Base-by-base conservation (phyloP, 2,888 invertebrate species). In the Pyrgus malvae region DNA sequence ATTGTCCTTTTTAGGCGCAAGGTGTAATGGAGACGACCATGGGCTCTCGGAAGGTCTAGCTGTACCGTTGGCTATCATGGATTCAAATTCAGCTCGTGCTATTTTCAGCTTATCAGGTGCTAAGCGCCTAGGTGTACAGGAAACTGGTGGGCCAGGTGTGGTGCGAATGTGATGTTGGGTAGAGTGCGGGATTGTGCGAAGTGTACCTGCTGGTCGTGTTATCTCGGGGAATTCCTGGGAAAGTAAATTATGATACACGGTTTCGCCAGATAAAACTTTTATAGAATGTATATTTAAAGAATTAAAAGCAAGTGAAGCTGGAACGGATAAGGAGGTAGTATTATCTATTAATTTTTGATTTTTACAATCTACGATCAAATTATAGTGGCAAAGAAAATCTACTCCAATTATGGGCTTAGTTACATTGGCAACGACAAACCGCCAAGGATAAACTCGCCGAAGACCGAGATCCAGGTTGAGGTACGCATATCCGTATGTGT, bases 1-100 rank as follows among this genome's bases (percentile, higher is more conserved):
- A n/a, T 44, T 44, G 8, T 44, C 44, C 14, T 44, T 44, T 17
- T 44, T 44, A 8, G 44, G 27, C 29, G 44, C 27, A 4, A 44
- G 9, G 16, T 44, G 44, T 16, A 35, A 9, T 9, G 35, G 35
- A 3, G 35, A 35, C 4, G 35, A 14, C 35, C 35, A 35, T 3
- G 35, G 35, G 35, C 35, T 35, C 7, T 35, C 35, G 2, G 35
- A 35, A 3, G 16, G 35, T 16, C 35, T 35, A 1, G 35, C 35
- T 12, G 35, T 35, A 35, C 35, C 16, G 9, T 35, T 16, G 8
- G 35, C 35, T 2, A 35, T 7, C 35, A 35, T 35, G 9, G 35
- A 16, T 16, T 35, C 35, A 1, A 35, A 35, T 1, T 35, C 35
- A 8, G 8, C 16, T 9, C 8, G 7, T 1, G 35, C 35, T 3